A percentile compares a stretch with the other conserved stretches of the same genome.
Conservation (phyloP, 2,797 vertebrate genomes). For the Pygocentrus nattereri region DNA sequence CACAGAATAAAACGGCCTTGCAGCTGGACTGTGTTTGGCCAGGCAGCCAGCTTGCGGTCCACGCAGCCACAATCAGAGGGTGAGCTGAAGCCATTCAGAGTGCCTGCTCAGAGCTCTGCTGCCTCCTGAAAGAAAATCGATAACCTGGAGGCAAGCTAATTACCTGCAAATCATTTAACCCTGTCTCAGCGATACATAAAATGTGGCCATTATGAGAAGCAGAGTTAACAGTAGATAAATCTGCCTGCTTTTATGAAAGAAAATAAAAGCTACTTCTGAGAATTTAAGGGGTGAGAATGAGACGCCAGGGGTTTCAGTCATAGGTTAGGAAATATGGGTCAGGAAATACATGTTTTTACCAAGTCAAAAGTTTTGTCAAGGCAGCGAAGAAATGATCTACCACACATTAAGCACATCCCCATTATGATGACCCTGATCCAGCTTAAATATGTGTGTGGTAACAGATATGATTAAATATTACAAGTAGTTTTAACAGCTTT, state of each 20-base stretch:
- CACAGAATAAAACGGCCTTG: conserved; percentile 11
- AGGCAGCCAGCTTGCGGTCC: background rate
- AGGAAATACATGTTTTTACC: conserved; percentile 28
- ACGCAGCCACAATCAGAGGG: conserved; percentile 34
- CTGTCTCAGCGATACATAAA: conserved; percentile 69
- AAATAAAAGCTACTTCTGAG: conserved; percentile 60
- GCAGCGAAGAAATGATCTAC: conserved; percentile 4
- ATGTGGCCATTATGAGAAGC: conserved; percentile 68
- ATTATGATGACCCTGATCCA: background rate
- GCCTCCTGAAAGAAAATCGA: conserved; percentile 71
- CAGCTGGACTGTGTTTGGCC: background rate
- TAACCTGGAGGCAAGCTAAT: conserved; percentile 74
- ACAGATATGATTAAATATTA: background rate
- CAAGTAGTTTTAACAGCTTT: background rate
- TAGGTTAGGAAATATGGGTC: background rate
- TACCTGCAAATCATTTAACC: conserved; percentile 74
- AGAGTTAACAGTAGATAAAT: conserved; percentile 73
- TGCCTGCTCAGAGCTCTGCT: conserved; percentile 60
- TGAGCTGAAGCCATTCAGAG: conserved; percentile 49
- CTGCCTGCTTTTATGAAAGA: conserved; percentile 66
- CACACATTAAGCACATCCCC: background rate
- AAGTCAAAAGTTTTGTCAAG: conserved; percentile 17
- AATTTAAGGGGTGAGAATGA: conserved; percentile 47
- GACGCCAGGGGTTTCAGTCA: conserved; percentile 45
- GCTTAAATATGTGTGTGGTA: no score